Percentiles rank a stretch among this genome's conserved stretches.
Evolutionary conservation across 1,140 invertebrate genomes (phyloP).

Genomic region (Pseudomyrmex sp.): DNA sequence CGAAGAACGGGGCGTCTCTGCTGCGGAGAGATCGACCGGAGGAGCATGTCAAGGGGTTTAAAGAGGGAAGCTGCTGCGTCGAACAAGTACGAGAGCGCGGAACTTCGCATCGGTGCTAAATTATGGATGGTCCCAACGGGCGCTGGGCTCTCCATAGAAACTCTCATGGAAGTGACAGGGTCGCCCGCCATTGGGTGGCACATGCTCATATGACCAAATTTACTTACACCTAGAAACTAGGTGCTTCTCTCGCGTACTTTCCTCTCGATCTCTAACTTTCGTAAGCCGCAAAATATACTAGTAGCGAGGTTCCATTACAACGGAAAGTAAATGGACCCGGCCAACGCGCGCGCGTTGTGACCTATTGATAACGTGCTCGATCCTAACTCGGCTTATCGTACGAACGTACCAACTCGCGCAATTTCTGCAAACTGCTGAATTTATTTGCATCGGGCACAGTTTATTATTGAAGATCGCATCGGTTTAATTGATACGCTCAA

Average conservation of each 20-base stretch:
- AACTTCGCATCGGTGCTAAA: constrained; percentile 69
- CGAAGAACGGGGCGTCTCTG: constrained; percentile 35
- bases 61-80: constrained; percentile 65
- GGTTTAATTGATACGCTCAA: too few relatives aligned
- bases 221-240: constrained; percentile 33
- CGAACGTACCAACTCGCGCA: not conserved
- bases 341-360: not conserved
- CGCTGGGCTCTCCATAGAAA: constrained; percentile 28
- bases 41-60: constrained; percentile 72
- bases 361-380: not conserved
- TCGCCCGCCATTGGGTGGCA: constrained; percentile 41
- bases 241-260: constrained; percentile 40
- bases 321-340: constrained; percentile 45
- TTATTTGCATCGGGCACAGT: too few relatives aligned
- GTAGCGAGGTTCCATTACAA: constrained; percentile 19
- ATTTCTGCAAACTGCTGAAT: not conserved
- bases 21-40: constrained; percentile 59
- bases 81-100: constrained; percentile 54
- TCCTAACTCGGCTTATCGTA: not conserved
- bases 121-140: constrained; percentile 65
- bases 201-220: constrained; percentile 57
- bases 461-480: too few relatives aligned
- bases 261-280: constrained; percentile 58
- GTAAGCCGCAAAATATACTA: constrained; percentile 45
- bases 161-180: constrained; percentile 60